These are phyloP conservation scores for Hyles vespertilio DNA, from an alignment of 1,140 invertebrate species.

Conservation along the genomic window DNA sequence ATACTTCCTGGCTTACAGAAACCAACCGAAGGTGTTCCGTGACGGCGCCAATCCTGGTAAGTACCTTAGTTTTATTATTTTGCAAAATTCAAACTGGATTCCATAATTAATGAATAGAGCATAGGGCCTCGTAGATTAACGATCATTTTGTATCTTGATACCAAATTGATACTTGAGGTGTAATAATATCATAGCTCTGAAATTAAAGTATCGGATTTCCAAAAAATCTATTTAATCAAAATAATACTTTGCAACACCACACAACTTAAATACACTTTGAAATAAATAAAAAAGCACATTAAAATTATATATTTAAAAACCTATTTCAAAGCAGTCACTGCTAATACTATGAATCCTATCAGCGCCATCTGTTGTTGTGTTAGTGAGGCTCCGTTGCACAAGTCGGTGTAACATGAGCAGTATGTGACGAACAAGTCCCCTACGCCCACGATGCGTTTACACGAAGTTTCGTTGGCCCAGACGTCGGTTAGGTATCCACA, in stretches of 20 bases:
- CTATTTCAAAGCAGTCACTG: too few relatives aligned
- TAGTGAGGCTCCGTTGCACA: slow-evolving; percentile 80
- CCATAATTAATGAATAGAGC: too few relatives aligned
- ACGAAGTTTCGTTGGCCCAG: slow-evolving; percentile 76
- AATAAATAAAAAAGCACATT: background rate
- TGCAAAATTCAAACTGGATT: background rate
- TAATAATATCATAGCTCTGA: too few relatives aligned
- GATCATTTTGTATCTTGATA: too few relatives aligned
- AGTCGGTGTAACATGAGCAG: slow-evolving; percentile 84
- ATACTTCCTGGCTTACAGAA: slow-evolving; percentile 91
- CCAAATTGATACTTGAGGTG: too few relatives aligned
- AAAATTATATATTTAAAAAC: too few relatives aligned
- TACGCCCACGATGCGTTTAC: slow-evolving; percentile 81
- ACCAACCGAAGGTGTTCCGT: slow-evolving; percentile 89
- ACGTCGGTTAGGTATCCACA: slow-evolving; percentile 84
- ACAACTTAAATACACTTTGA: background rate
- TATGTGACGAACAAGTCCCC: slow-evolving; percentile 84
- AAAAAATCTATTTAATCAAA: too few relatives aligned
- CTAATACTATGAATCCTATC: too few relatives aligned
- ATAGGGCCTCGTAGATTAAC: too few relatives aligned
- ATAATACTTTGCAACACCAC: too few relatives aligned
- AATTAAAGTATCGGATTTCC: too few relatives aligned
- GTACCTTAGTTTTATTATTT: slow-evolving; percentile 8
- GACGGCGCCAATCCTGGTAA: slow-evolving; percentile 94
- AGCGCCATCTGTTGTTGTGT: slow-evolving; percentile 26